Percentiles rank a stretch among this genome's conserved stretches.
phyloP scores from a whole-genome alignment of 2,888 invertebrate genomes.

The Leucozona laternaria region DNA sequence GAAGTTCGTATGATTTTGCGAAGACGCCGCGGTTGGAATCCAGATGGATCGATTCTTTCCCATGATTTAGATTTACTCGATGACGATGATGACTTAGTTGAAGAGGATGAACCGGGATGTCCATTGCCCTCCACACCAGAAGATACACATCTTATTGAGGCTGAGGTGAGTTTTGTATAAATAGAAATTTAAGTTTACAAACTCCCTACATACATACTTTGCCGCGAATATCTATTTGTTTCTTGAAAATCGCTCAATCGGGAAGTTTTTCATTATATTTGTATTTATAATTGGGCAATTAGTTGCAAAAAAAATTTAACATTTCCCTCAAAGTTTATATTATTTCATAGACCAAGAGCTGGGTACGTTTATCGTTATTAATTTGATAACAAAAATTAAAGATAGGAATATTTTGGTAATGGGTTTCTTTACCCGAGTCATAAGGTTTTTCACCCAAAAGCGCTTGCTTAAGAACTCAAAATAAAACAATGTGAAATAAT shows the following conservation, averaged over 20 bases:
- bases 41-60: conserved; percentile 81
- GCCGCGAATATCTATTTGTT: too few species aligned
- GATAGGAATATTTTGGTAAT: neutral
- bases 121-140: conserved; percentile 94
- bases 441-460: neutral
- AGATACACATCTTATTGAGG: conserved; percentile 92
- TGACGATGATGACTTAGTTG: conserved; percentile 82
- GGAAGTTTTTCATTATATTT: too few species aligned
- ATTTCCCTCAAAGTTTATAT: neutral
- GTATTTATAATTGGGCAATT: too few species aligned
- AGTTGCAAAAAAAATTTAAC: neutral
- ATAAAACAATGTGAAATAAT: too few species aligned
- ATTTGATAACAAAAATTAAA: neutral
- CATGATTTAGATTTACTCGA: conserved; percentile 82
- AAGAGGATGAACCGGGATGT: conserved; percentile 92
- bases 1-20: conserved; percentile 83
- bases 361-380: neutral
- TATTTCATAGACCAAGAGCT: neutral
- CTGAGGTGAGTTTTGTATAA: conserved; percentile 85
- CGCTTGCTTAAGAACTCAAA: neutral
- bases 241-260: too few species aligned
- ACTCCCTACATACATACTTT: too few species aligned
- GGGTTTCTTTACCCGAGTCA: neutral
- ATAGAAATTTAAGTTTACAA: neutral
- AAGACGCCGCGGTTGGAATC: conserved; percentile 82